These are phyloP conservation scores for Carpatolechia fugitivella DNA, from an alignment of 2,888 invertebrate genomes.

Conservation along the genomic window DNA sequence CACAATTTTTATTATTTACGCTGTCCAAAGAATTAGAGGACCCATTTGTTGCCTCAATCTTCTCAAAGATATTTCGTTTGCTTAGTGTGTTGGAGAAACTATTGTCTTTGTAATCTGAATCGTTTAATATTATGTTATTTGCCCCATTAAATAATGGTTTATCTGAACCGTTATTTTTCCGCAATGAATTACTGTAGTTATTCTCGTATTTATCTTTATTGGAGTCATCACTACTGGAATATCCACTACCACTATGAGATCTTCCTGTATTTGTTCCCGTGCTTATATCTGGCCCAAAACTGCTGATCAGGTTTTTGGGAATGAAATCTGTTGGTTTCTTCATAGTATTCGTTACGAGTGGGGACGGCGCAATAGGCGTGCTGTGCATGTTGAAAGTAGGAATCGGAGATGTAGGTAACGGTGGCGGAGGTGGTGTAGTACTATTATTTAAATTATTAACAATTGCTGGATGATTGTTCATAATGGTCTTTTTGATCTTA, in stretches of 20 bases:
- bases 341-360: constrained; percentile 30
- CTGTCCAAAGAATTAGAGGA: constrained; percentile 31
- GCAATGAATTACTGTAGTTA: constrained; percentile 45
- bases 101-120: constrained; percentile 49
- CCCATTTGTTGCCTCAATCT: constrained; percentile 39
- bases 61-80: constrained; percentile 66
- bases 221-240: constrained; percentile 45
- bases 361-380: constrained; percentile 39
- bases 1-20: constrained; percentile 31
- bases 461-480: constrained; percentile 49
- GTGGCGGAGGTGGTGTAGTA: constrained; percentile 47
- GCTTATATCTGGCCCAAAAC: constrained; percentile 31
- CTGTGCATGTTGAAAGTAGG: constrained; percentile 56
- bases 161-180: constrained; percentile 46
- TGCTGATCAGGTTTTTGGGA: constrained; percentile 39
- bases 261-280: constrained; percentile 24
- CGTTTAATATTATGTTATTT: constrained; percentile 27
- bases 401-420: constrained; percentile 62
- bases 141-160: constrained; percentile 53
- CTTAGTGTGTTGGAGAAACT: constrained; percentile 57
- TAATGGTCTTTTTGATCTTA: constrained; percentile 59
- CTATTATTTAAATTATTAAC: constrained; percentile 34
- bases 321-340: constrained; percentile 41
- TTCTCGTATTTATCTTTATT: constrained; percentile 53
- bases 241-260: constrained; percentile 7